These are phyloP conservation scores for Lophotis ruficrista DNA, from an alignment of 2,113 vertebrate species.

Conservation along the genomic window DNA sequence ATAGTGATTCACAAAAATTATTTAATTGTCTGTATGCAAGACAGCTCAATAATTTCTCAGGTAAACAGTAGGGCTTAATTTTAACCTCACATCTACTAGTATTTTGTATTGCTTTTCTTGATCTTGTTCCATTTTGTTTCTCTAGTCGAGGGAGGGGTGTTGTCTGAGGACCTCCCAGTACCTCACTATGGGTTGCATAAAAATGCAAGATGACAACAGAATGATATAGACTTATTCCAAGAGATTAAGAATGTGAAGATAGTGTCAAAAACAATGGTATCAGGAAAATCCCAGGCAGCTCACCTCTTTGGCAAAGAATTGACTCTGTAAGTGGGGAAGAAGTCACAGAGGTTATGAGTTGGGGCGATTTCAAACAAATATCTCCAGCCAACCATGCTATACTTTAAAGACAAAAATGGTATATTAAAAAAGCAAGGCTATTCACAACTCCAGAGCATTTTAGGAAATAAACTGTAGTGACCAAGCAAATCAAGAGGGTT, in stretches of 20 bases:
- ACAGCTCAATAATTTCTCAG: neutral
- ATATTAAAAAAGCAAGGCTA: neutral
- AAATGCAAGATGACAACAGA: neutral
- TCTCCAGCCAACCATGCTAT: neutral
- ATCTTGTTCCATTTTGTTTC: neutral
- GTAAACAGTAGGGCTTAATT: neutral
- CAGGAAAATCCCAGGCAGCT: neutral
- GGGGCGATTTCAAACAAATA: neutral
- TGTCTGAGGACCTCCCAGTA: neutral
- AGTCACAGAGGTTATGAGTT: neutral
- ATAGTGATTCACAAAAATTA: neutral
- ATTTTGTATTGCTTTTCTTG: neutral
- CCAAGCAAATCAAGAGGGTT: neutral
- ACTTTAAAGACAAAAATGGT: neutral
- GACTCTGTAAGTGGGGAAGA: neutral
- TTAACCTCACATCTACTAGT: neutral
- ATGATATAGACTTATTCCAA: neutral
- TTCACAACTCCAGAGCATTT: neutral
- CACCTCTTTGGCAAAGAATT: neutral
- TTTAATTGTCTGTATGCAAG: neutral
- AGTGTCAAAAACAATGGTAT: neutral
- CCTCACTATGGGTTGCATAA: neutral
- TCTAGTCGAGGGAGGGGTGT: fast-evolving
- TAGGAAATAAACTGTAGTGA: neutral
- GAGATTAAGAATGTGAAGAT: neutral